Conservation (phyloP, 2,113 vertebrate genomes). For the Myotis lucifugus region DNA sequence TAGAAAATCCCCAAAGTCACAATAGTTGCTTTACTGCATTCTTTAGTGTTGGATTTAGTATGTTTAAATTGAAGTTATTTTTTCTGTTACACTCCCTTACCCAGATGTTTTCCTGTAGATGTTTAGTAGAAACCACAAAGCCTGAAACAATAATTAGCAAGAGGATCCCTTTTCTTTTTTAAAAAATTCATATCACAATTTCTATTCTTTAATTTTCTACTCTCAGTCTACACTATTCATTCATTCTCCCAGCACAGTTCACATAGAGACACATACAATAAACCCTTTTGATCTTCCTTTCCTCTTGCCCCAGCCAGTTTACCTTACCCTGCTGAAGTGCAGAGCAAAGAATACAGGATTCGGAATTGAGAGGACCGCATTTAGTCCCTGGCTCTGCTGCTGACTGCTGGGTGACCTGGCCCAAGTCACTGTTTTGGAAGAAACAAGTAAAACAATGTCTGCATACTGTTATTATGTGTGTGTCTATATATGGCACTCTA, state of each 20-base stretch:
- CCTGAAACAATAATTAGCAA: neutral
- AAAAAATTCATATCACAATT: neutral
- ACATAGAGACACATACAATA: neutral
- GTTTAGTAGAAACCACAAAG: neutral
- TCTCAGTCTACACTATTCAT: neutral
- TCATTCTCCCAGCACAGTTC: neutral
- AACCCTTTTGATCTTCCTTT: neutral
- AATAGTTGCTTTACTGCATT: neutral
- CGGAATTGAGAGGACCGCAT: neutral
- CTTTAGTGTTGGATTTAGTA: neutral
- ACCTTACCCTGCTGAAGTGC: neutral
- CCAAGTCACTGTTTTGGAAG: neutral
- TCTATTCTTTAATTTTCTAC: neutral
- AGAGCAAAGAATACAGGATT: neutral
- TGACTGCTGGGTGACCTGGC: neutral
- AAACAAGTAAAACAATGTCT: neutral
- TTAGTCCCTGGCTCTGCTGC: neutral
- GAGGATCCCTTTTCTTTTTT: neutral
- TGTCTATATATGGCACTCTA: neutral
- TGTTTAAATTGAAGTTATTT: slow-evolving; percentile 2
- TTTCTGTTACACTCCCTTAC: neutral
- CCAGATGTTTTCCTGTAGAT: neutral
- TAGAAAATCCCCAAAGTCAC: neutral
- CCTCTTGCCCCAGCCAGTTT: neutral
- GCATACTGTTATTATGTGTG: neutral